phyloP scores from a whole-genome alignment of 2,113 vertebrate species.

The Otus sunia region DNA sequence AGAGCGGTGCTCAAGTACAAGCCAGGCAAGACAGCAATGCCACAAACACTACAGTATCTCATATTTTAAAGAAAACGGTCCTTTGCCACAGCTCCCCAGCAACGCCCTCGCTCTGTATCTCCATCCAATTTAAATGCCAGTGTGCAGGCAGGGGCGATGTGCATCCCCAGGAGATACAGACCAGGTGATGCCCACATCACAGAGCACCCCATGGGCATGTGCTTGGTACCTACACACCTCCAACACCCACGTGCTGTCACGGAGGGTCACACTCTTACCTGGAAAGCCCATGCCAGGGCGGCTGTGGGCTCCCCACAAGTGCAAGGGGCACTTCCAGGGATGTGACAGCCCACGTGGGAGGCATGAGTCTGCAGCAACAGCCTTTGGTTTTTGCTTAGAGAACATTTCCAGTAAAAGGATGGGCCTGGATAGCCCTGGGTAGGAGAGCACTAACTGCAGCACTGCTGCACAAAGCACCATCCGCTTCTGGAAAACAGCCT shows the following conservation, averaged over 20 bases:
- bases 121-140: not conserved
- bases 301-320: not conserved
- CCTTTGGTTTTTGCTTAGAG: not conserved
- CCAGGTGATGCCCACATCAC: not conserved
- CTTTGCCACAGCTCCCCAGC: not conserved
- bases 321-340: not conserved
- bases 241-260: not conserved
- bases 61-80: too few species aligned
- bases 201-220: rapidly evolving
- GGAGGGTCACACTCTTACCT: not conserved
- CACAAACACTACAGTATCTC: rapidly evolving
- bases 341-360: not conserved
- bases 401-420: not conserved
- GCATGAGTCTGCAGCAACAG: too few species aligned
- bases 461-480: not conserved
- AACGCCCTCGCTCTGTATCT: rapidly evolving
- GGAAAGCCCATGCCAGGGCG: not conserved
- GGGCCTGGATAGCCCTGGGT: not conserved
- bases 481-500: not conserved
- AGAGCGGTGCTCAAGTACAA: not conserved
- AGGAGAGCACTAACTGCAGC: not conserved
- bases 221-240: not conserved
- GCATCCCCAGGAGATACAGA: rapidly evolving
- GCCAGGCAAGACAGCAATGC: not conserved
- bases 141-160: rapidly evolving